phyloP scores from a whole-genome alignment of 2,113 vertebrate genomes.

The Serilophus lunatus region DNA sequence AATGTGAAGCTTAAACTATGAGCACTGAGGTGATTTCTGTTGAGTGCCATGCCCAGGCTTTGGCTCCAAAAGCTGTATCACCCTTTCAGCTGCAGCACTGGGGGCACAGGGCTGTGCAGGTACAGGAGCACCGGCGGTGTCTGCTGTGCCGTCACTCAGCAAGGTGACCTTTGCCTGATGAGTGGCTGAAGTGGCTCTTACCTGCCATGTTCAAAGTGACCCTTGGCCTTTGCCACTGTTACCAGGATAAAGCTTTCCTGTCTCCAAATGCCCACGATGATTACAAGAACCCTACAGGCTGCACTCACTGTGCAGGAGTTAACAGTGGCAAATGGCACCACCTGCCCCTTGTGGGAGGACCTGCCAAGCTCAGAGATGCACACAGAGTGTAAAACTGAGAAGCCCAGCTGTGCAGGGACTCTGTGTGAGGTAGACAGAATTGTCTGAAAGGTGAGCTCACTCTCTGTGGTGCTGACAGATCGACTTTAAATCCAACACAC shows the following conservation, averaged over 20 bases:
- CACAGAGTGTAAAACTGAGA: not conserved
- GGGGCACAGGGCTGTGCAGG: fast-evolving
- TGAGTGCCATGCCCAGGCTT: not conserved
- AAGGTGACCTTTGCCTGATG: slow-evolving; percentile 46
- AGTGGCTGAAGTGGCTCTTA: not conserved
- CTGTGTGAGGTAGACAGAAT: not conserved
- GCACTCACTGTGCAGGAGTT: not conserved
- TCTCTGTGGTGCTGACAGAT: not conserved
- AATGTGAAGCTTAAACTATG: not conserved
- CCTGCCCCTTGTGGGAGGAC: not conserved
- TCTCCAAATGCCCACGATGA: not conserved
- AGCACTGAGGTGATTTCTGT: not conserved
- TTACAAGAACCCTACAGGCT: not conserved
- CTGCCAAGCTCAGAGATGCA: fast-evolving
- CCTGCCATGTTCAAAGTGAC: not conserved
- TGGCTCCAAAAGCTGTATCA: not conserved
- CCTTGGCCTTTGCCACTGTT: slow-evolving; percentile 6
- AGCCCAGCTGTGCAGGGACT: not conserved
- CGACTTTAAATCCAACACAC: not conserved
- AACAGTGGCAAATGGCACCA: fast-evolving
- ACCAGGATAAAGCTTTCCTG: not conserved
- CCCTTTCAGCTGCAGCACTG: not conserved
- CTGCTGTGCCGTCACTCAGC: not conserved
- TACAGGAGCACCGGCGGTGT: fast-evolving
- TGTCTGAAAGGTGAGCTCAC: not conserved